A percentile compares a stretch with the other conserved stretches of the same genome.
Conservation (phyloP, 2,113 vertebrate species). For the Aleadryas rufinucha region DNA sequence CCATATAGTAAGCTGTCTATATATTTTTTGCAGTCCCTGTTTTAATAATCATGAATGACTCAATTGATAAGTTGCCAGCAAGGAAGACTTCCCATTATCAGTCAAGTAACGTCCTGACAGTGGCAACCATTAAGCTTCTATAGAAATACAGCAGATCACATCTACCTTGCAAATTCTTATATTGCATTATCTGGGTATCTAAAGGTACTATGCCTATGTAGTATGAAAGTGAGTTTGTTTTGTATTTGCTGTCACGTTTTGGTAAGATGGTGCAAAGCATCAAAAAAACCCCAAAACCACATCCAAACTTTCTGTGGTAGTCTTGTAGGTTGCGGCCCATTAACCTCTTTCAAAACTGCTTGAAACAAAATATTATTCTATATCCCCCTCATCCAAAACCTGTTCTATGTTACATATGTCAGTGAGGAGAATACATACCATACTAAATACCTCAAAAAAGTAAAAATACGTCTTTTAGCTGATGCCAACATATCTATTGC, state of each 20-base stretch:
- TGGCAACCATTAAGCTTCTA: neutral
- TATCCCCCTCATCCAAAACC: neutral
- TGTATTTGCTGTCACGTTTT: neutral
- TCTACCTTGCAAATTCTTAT: neutral
- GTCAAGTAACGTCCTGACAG: neutral
- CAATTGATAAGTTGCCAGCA: neutral
- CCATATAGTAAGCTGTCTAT: neutral
- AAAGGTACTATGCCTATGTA: neutral
- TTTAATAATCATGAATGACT: neutral
- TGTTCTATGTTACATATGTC: neutral
- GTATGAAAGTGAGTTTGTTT: fast-evolving
- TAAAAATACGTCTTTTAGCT: neutral
- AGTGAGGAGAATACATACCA: neutral
- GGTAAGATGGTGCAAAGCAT: neutral
- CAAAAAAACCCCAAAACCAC: neutral
- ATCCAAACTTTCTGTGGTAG: neutral
- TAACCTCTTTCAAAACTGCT: neutral
- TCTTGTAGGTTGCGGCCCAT: neutral
- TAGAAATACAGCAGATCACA: neutral
- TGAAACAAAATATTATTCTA: neutral
- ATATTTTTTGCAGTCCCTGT: neutral
- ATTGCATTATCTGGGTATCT: neutral
- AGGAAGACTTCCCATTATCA: neutral
- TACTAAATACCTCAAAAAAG: neutral
- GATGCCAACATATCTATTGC: neutral